A percentile compares a stretch with the other conserved stretches of the same genome.
These are phyloP conservation scores for Aphyosemion australe DNA, from an alignment of 2,113 vertebrate species.

Conservation along the genomic window DNA sequence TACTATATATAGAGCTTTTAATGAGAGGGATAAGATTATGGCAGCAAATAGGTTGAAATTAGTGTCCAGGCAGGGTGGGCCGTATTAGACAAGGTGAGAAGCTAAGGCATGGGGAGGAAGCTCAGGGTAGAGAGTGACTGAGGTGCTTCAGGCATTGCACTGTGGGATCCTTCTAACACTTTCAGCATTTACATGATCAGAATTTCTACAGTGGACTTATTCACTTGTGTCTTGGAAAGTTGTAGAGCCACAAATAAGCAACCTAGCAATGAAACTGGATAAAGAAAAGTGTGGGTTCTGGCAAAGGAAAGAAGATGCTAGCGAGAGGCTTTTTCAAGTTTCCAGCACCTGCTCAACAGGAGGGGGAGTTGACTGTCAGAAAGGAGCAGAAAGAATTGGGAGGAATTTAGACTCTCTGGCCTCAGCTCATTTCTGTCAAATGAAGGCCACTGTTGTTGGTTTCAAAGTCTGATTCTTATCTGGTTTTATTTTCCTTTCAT, in stretches of 20 bases:
- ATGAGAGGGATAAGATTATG: constrained; percentile 14
- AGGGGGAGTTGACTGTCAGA: background rate
- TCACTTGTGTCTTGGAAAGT: background rate
- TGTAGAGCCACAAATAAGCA: background rate
- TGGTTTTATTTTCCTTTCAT: too few relatives aligned
- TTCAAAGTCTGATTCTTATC: too few relatives aligned
- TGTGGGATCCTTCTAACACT: background rate
- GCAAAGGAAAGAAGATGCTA: too few relatives aligned
- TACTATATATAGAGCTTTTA: constrained; percentile 37
- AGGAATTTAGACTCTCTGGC: background rate
- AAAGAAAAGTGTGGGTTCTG: too few relatives aligned
- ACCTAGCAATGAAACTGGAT: too few relatives aligned
- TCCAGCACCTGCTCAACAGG: background rate
- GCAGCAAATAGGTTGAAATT: constrained; percentile 10
- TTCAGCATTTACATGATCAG: background rate
- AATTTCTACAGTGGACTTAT: background rate
- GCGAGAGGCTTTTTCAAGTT: too few relatives aligned
- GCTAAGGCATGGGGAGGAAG: background rate
- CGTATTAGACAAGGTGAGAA: background rate
- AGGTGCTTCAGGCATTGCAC: background rate
- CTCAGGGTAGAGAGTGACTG: background rate
- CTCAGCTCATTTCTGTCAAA: background rate
- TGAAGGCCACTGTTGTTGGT: too few relatives aligned
- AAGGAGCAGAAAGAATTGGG: background rate
- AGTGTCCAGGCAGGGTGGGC: background rate